phyloP scores from a whole-genome alignment of 2,113 vertebrate species.

The Seriola dumerili region DNA sequence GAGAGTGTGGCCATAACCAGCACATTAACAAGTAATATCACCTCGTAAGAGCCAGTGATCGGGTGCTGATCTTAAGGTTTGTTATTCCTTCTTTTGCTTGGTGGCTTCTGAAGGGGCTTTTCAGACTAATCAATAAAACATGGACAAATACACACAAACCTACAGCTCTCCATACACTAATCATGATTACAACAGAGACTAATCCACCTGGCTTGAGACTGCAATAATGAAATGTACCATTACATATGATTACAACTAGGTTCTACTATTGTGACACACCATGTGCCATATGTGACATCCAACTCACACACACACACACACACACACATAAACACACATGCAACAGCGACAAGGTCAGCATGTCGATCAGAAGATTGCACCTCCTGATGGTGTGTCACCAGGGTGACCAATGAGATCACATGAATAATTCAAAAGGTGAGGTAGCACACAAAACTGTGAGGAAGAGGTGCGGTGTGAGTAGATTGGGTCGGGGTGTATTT shows the following conservation, averaged over 20 bases:
- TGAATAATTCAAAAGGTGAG: slow-evolving; percentile 74
- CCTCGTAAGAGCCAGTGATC: slow-evolving; percentile 6
- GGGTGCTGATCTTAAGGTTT: neutral
- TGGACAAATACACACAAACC: slow-evolving; percentile 30
- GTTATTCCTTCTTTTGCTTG: slow-evolving; percentile 24
- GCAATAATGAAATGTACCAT: slow-evolving; percentile 40
- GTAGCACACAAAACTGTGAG: slow-evolving; percentile 20
- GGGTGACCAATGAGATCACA: slow-evolving; percentile 30
- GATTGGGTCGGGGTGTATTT: slow-evolving; percentile 25
- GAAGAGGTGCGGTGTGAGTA: neutral
- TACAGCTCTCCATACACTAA: slow-evolving; percentile 28
- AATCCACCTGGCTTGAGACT: slow-evolving; percentile 14
- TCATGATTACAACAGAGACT: slow-evolving; percentile 25
- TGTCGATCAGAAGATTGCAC: slow-evolving; percentile 38
- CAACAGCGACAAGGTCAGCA: slow-evolving; percentile 42
- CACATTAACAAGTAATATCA: slow-evolving; percentile 28
- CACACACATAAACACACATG: neutral
- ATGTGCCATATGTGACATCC: slow-evolving; percentile 8
- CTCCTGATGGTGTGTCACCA: slow-evolving; percentile 40
- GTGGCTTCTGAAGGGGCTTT: slow-evolving; percentile 23
- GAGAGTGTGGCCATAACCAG: neutral
- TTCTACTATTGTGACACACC: neutral
- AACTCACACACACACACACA: neutral
- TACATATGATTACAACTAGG: slow-evolving; percentile 16
- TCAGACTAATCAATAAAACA: slow-evolving; percentile 61